phyloP scores from a whole-genome alignment of 2,113 vertebrate species.

The Condylura cristata region DNA sequence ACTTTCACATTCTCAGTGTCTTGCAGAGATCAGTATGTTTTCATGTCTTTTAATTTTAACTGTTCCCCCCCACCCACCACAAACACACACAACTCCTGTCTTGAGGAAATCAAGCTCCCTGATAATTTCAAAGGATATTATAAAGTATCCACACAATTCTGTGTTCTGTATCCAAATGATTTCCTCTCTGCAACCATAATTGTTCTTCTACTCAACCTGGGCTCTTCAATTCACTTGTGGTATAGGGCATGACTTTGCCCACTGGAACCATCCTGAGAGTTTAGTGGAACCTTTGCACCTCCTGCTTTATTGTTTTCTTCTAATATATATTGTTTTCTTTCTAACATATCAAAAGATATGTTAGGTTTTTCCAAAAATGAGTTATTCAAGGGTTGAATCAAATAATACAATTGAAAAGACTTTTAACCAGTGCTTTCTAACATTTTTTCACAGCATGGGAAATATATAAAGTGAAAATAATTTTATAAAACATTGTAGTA shows the following conservation, averaged over 20 bases:
- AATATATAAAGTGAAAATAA: background rate
- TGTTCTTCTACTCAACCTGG: background rate
- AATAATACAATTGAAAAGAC: background rate
- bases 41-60: background rate
- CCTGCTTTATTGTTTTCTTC: background rate
- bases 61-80: no score
- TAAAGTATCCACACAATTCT: background rate
- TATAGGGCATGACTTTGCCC: background rate
- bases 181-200: background rate
- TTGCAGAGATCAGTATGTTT: background rate
- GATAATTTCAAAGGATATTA: background rate
- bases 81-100: background rate
- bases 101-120: background rate
- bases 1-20: background rate
- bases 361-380: slow-evolving; percentile 29
- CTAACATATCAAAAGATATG: background rate
- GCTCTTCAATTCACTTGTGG: background rate
- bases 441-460: background rate
- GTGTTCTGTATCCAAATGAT: background rate
- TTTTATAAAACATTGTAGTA: background rate
- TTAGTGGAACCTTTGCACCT: background rate
- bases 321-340: no score
- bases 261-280: background rate
- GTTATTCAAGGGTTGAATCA: background rate
- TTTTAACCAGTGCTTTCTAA: slow-evolving; percentile 26